Evolutionary conservation across 2,888 invertebrate species (phyloP).

Genomic region (Cephus pulcher): DNA sequence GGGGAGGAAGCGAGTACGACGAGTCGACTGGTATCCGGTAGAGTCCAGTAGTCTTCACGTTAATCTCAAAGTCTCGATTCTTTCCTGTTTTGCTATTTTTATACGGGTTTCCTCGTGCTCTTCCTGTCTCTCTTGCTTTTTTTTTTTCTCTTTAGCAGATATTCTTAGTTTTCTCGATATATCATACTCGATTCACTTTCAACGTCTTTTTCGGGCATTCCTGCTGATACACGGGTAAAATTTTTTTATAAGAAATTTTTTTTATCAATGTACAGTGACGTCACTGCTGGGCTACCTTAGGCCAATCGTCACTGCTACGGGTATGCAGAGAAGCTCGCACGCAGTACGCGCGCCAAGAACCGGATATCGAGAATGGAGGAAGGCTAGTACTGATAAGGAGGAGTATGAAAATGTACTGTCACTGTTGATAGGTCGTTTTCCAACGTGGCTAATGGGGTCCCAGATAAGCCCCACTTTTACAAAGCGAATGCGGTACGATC

Average conservation of each 20-base stretch:
- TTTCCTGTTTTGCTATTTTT: background rate
- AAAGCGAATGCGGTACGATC: background rate
- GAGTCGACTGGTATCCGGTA: background rate
- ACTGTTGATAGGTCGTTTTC: slow-evolving; percentile 4
- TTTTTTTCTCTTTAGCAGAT: background rate
- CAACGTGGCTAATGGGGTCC: background rate
- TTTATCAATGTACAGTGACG: background rate
- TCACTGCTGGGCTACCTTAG: background rate
- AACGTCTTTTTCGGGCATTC: background rate
- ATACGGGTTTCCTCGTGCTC: background rate
- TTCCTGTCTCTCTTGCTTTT: background rate
- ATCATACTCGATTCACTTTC: background rate
- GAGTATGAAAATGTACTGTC: background rate
- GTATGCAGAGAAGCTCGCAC: background rate
- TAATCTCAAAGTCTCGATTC: background rate
- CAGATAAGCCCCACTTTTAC: slow-evolving; percentile 2
- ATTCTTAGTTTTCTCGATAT: background rate
- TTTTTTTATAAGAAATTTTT: background rate
- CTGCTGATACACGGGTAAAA: background rate
- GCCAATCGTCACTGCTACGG: background rate
- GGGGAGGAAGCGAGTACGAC: background rate
- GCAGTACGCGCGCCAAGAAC: background rate
- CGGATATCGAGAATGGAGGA: slow-evolving; percentile 5
- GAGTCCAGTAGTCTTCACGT: background rate
- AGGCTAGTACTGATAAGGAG: background rate